A percentile compares a stretch with the other conserved stretches of the same genome.
Evolutionary conservation across 2,113 vertebrate genomes (phyloP).

Genomic region (Triplophysa tibetana): DNA sequence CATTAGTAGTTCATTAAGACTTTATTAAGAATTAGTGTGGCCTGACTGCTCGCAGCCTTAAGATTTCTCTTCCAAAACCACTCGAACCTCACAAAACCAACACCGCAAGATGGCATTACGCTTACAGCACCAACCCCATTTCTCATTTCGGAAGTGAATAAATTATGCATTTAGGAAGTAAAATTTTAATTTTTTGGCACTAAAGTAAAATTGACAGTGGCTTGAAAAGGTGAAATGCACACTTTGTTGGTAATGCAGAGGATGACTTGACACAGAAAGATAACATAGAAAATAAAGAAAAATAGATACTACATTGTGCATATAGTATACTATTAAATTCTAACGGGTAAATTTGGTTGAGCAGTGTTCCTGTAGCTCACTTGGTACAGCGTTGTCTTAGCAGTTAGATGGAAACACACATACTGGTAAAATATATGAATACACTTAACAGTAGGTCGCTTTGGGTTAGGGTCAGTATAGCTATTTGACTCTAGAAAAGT

Average conservation of each 20-base stretch:
- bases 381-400: too few relatives aligned
- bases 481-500: not conserved
- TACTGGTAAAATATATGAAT: too few relatives aligned
- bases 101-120: not conserved
- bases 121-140: not conserved
- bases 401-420: too few relatives aligned
- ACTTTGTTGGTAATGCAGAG: too few relatives aligned
- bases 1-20: conserved; percentile 45
- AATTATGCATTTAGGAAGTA: not conserved
- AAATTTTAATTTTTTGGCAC: not conserved
- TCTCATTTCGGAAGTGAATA: not conserved
- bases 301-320: not conserved
- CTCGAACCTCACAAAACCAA: conserved; percentile 14
- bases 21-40: conserved; percentile 34
- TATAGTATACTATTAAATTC: too few relatives aligned
- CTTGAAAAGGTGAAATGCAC: not conserved
- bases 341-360: too few relatives aligned
- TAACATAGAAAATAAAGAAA: not conserved
- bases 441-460: too few relatives aligned
- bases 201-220: not conserved
- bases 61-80: conserved; percentile 4
- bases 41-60: conserved; percentile 23
- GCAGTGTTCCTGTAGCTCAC: too few relatives aligned
- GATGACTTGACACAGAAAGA: too few relatives aligned
- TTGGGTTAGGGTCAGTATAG: too few relatives aligned